phyloP scores from a whole-genome alignment of 2,888 invertebrate species.

The Chouioia cunea region DNA sequence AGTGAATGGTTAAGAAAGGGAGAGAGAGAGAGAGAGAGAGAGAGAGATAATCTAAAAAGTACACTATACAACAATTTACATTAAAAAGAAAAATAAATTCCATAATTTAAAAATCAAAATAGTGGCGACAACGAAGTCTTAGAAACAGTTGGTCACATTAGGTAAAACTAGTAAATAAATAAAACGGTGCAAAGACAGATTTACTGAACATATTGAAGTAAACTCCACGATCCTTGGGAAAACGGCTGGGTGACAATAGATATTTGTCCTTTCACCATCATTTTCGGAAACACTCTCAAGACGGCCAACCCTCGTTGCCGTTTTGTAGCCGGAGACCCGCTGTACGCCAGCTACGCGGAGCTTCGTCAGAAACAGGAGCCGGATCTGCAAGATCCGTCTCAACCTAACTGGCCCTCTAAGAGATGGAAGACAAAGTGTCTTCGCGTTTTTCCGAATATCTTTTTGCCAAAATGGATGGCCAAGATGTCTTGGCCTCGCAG shows the following conservation, averaged over 20 bases:
- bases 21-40: too few relatives aligned
- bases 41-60: too few relatives aligned
- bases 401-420: slow-evolving; percentile 58
- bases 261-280: slow-evolving; percentile 64
- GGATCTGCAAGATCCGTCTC: slow-evolving; percentile 57
- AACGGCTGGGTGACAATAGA: slow-evolving; percentile 60
- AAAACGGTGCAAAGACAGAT: slow-evolving; percentile 62
- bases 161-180: not conserved
- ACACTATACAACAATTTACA: too few relatives aligned
- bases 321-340: slow-evolving; percentile 67
- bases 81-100: too few relatives aligned
- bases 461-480: slow-evolving; percentile 82
- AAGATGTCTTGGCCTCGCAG: slow-evolving; percentile 69
- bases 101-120: too few relatives aligned
- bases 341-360: slow-evolving; percentile 63
- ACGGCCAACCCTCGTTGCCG: slow-evolving; percentile 68
- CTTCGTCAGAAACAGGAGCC: slow-evolving; percentile 62
- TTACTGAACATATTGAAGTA: slow-evolving; percentile 57
- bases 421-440: slow-evolving; percentile 68
- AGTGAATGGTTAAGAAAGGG: too few relatives aligned
- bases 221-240: slow-evolving; percentile 61
- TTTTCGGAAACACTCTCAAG: slow-evolving; percentile 67
- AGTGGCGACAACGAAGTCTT: too few relatives aligned
- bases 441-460: slow-evolving; percentile 80
- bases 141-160: too few relatives aligned